Conservation (phyloP, 1,140 invertebrate species). For the Drosophila arizonae region DNA sequence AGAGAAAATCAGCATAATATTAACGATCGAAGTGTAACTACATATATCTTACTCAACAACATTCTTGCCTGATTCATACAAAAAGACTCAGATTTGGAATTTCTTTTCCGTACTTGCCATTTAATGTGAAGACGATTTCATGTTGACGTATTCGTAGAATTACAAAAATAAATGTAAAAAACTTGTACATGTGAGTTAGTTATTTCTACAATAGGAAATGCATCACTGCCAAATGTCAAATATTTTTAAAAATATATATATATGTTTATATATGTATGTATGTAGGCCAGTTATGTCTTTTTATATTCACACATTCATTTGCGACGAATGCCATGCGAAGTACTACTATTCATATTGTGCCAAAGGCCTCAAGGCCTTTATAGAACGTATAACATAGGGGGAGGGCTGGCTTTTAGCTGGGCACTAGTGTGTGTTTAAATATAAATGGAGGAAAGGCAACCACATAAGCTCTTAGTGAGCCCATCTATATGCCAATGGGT, state of each 20-base stretch:
- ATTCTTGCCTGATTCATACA: not conserved
- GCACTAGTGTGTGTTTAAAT: slow-evolving; percentile 15
- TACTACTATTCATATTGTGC: slow-evolving; percentile 48
- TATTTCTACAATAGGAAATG: slow-evolving; percentile 75
- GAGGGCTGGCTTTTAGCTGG: slow-evolving; percentile 38
- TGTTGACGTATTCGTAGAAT: slow-evolving; percentile 64
- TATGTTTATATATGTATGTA: slow-evolving; percentile 24
- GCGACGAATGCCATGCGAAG: slow-evolving; percentile 23
- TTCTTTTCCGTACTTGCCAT: slow-evolving; percentile 63
- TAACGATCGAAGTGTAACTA: too few species aligned
- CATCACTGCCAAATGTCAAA: slow-evolving; percentile 56
- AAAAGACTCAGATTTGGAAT: not conserved
- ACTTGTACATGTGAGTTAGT: slow-evolving; percentile 79
- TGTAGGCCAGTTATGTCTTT: slow-evolving; percentile 47
- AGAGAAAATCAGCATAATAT: too few species aligned
- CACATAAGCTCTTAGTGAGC: slow-evolving; percentile 22
- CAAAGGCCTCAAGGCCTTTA: slow-evolving; percentile 39
- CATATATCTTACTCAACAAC: too few species aligned
- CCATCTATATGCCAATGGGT: slow-evolving; percentile 21
- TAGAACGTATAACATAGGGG: slow-evolving; percentile 31
- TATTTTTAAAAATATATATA: slow-evolving; percentile 58
- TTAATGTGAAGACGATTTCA: slow-evolving; percentile 65
- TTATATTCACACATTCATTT: slow-evolving; percentile 26
- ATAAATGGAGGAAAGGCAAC: slow-evolving; percentile 40
- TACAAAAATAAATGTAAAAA: slow-evolving; percentile 81